Percentiles rank a stretch among this genome's conserved stretches.
These are phyloP conservation scores for Podarcis lilfordi DNA, from an alignment of 2,797 vertebrate genomes.

Conservation along the genomic window DNA sequence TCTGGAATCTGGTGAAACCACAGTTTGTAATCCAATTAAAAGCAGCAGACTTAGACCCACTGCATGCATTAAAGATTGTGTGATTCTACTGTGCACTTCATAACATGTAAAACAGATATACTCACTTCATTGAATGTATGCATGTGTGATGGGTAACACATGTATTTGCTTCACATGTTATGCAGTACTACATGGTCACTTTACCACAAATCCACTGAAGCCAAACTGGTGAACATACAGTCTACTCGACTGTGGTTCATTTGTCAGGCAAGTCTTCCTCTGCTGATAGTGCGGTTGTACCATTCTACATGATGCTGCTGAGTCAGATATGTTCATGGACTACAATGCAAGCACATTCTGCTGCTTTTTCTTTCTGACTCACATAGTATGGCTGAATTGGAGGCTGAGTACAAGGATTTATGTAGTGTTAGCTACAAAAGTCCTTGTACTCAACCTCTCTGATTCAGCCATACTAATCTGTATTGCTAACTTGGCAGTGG, in stretches of 20 bases:
- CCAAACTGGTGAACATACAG: background rate
- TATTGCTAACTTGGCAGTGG: background rate
- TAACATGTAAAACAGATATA: background rate
- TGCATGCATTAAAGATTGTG: background rate
- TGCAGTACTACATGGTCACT: background rate
- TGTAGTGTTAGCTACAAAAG: background rate
- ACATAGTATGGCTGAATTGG: background rate
- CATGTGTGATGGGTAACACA: background rate
- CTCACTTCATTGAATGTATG: background rate
- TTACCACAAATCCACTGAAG: background rate
- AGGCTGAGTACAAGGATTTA: too few species aligned
- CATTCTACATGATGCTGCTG: background rate
- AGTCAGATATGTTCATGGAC: background rate
- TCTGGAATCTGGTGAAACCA: background rate
- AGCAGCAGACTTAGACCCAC: background rate
- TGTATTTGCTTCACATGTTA: background rate
- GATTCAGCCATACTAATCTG: background rate
- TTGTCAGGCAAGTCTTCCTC: background rate
- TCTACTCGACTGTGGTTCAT: background rate
- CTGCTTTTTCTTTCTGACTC: constrained; percentile 4
- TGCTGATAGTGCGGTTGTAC: background rate
- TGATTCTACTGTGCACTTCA: background rate
- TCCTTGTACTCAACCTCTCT: background rate
- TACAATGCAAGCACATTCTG: background rate
- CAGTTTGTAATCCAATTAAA: background rate